Evolutionary conservation across 2,888 invertebrate genomes (phyloP), one percentile per base, ranked within the genome.

Genomic region (Nysson spinosus): DNA sequence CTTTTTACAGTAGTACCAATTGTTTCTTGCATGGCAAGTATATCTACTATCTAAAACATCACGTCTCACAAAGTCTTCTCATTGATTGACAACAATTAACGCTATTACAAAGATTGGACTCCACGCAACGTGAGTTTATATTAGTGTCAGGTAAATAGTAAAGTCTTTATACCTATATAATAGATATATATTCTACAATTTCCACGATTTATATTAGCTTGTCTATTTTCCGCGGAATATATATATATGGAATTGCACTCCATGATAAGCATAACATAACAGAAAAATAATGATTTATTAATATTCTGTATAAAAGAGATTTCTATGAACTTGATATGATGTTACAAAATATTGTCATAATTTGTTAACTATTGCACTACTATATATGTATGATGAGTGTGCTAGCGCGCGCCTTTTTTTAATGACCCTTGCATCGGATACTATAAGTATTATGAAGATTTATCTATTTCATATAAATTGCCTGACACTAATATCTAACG

Each of bases 21-120:
- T 75, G 77, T 51, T 75, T 63, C 81, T 83, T 83, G 79, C 82
- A 82, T 72, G 74, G 80, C 82, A 83, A 82, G 81, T 73, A 77
- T 78, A 73, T 76, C 69, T 71, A 66, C 57, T 69, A 57, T 62
- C 61, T 64, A 57, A 69, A 72, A 73, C 75, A 62, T 60, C 49
- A 70, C 73, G 58, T 69, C 44, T 66, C 66, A 69, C 67, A 78
- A 75, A 77, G 76, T 76, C 72, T 40, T 58, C 49, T 60, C 65
- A 72, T 71, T 49, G 51, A 72, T 72, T 63, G 51, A 68, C 67
- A 80, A 81, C 79, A 82, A 80, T 76, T 79, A 83, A 81, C 75
- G 70, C 67, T 72, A 67, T 67, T 75, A 72, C 58, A 78, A 78
- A 60, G 50, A 76, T 81, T 73, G 72, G 73, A 78, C 78, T 76